Evolutionary conservation across 2,113 vertebrate species (phyloP).

Genomic region (Atherinomorus stipes): DNA sequence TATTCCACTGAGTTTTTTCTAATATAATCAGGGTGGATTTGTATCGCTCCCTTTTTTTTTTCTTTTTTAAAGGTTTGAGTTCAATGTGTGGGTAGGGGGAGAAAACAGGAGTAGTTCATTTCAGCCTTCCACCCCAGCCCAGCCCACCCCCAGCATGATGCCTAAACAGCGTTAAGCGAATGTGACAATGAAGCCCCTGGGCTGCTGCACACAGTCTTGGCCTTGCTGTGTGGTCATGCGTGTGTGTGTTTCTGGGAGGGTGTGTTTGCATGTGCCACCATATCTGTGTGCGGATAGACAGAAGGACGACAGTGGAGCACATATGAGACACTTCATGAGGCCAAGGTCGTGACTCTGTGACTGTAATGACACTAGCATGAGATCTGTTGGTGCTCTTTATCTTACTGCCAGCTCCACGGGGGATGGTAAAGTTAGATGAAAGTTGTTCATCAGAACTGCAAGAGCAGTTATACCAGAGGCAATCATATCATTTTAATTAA

Average conservation of each 20-base stretch:
- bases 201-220: conserved; percentile 59
- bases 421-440: conserved; percentile 27
- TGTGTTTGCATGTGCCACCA: conserved; percentile 54
- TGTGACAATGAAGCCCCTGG: conserved; percentile 76
- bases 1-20: conserved; percentile 41
- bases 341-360: conserved; percentile 63
- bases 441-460: conserved; percentile 25
- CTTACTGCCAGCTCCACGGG: conserved; percentile 40
- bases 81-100: conserved; percentile 27
- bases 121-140: conserved; percentile 39
- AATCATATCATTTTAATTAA: conserved; percentile 25
- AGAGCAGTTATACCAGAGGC: conserved; percentile 18
- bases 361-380: conserved; percentile 42
- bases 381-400: conserved; percentile 31
- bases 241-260: conserved; percentile 31
- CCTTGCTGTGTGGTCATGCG: conserved; percentile 55
- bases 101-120: conserved; percentile 54
- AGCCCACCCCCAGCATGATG: conserved; percentile 51
- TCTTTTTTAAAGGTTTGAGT: too few species aligned
- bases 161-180: conserved; percentile 77
- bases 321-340: conserved; percentile 60
- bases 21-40: conserved; percentile 41
- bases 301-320: conserved; percentile 46
- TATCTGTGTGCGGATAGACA: conserved; percentile 42
- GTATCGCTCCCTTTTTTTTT: too few species aligned